Evolutionary conservation across 2,888 invertebrate species (phyloP), one percentile per base, ranked within the genome.

Genomic region (Chirona hameri): DNA sequence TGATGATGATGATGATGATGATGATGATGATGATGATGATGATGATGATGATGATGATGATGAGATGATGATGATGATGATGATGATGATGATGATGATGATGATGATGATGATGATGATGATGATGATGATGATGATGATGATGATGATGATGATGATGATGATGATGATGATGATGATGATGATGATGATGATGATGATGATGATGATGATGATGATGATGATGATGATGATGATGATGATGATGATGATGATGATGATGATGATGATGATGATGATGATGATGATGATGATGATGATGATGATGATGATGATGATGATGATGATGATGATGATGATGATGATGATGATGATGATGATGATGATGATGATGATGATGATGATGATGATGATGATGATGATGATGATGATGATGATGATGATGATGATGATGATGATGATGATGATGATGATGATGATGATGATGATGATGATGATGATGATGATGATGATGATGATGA

Each of bases 111-210:
- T 24, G 24, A 15, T 76, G 79, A 79, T 76, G 79, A 76, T 76
- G 79, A 31, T 76, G 79, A 15, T 76, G 24, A n/a, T 76, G 79
- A 76, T 76, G 79, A 24, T 76, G 39, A 76, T 76, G 79, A 76
- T 76, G 79, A 76, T 76, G 79, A 76, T 76, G 79, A 76, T 76
- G 79, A 76, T 76, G 79, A 76, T 76, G 79, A 76, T 76, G 79
- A 31, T 76, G 79, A 79, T 76, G 79, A 76, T 29, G 24, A 24
- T 76, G 79, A 24, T 31, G 79, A 76, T 76, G 39, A 76, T 76
- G 12, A 76, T 24, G 24, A n/a, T 76, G 79, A 31, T 76, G 79
- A 76, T 76, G 79, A 76, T 76, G 79, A 24, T 15, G 24, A 24
- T 76, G 79, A 76, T 31, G 79, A n/a, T 76, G 79, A 76, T 76